Evolutionary conservation across 2,797 vertebrate genomes (phyloP), one percentile per base, ranked within the genome.

Genomic region (Anguilla anguilla): DNA sequence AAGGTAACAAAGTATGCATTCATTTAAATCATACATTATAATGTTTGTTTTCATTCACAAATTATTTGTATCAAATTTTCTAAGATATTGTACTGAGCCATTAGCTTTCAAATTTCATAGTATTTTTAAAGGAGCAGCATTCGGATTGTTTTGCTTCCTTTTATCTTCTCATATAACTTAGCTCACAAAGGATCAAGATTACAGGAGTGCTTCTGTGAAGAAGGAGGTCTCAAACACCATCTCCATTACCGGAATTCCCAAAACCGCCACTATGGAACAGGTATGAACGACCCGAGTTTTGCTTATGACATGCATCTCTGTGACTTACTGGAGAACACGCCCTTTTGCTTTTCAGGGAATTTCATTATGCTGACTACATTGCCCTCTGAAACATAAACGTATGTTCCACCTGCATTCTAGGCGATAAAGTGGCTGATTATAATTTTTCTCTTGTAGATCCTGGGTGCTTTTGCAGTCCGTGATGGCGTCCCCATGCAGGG

Each of bases 241-340:
- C 95, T 97, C 96, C 87, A 96, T 99, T 87, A 97, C 95, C 94
- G 97, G 97, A 93, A 97, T 99, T 92, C 98, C 98, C 92, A 98
- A 99, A 96, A 97, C 96, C 92, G 97, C 98, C 91, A 98, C 98
- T 90, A 97, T 98, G 96, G 98, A 99, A 93, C 98, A 99, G 96
- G 98, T 98, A 94, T 95, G 94, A 69, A 89, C 64, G 15, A 55
- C 2, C 19, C 77, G 5, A 77, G 17, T 3, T 53, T 84, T 6
- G 15, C 25, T n/a, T 89, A 19, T 89, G 49, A 87, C 28, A 79
- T 87, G 43, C 72, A 46, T 79, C 17, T 79, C 39, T 79, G 35
- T 43, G n/a, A 72, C 28, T 72, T 39, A n/a, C 19, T 53, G 0
- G 25, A 51, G 46, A 51, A 49, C 84, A 51, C 19, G 35, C 79